Evolutionary conservation across 2,797 vertebrate genomes (phyloP).

Genomic region (Vespertilio murinus): DNA sequence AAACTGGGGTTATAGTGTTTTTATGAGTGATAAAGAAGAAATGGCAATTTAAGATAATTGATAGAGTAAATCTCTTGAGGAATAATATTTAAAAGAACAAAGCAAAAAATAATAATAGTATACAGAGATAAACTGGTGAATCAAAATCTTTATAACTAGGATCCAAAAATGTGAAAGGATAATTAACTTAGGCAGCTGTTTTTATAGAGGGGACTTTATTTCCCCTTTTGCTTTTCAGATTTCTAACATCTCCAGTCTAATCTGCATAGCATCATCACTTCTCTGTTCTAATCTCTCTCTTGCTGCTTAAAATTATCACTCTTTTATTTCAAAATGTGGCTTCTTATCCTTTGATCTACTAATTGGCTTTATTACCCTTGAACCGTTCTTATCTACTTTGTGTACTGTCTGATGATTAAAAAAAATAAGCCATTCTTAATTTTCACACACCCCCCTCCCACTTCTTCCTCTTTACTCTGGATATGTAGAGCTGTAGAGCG

Average conservation of each 20-base stretch:
- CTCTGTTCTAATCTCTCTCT: constrained; percentile 81
- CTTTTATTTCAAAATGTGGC: constrained; percentile 83
- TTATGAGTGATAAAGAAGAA: constrained; percentile 65
- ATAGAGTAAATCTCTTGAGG: constrained; percentile 5
- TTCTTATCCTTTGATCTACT: constrained; percentile 81
- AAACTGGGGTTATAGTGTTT: constrained; percentile 65
- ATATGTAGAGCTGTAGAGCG: constrained; percentile 60
- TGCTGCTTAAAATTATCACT: constrained; percentile 85
- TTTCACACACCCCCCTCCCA: constrained; percentile 50
- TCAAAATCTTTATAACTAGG: constrained; percentile 61
- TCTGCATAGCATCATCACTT: constrained; percentile 83
- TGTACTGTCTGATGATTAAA: constrained; percentile 74
- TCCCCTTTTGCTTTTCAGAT: constrained; percentile 67
- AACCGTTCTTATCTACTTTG: constrained; percentile 80
- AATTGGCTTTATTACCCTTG: constrained; percentile 83
- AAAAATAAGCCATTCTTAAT: constrained; percentile 62
- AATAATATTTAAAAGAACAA: constrained; percentile 47
- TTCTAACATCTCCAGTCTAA: constrained; percentile 78
- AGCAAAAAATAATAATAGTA: constrained; percentile 29
- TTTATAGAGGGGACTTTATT: constrained; percentile 63
- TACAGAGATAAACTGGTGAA: constrained; percentile 47
- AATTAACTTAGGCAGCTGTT: constrained; percentile 54
- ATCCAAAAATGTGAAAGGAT: constrained; percentile 70
- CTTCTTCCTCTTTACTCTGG: constrained; percentile 60
- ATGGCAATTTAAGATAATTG: constrained; percentile 61